These are phyloP conservation scores for Pterocles gutturalis DNA, from an alignment of 2,113 vertebrate genomes.

Conservation along the genomic window DNA sequence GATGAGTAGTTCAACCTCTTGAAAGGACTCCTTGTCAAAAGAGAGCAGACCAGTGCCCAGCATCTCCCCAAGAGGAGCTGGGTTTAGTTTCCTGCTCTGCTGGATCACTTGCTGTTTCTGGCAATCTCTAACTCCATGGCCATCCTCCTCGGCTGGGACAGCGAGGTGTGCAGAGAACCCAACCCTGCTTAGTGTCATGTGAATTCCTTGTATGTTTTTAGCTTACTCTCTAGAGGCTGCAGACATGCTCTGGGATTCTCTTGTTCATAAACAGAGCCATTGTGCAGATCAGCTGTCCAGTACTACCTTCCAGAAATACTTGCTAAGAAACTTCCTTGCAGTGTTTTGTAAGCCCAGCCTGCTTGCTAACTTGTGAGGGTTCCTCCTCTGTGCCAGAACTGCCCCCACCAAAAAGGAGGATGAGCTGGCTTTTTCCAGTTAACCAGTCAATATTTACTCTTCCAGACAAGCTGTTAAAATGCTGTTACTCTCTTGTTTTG, in stretches of 20 bases:
- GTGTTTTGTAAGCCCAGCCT: neutral
- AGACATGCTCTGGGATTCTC: neutral
- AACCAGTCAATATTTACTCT: slow-evolving; percentile 48
- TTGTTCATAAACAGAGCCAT: neutral
- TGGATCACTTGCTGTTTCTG: neutral
- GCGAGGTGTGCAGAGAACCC: neutral
- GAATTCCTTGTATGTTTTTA: neutral
- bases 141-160: neutral
- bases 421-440: slow-evolving; percentile 20
- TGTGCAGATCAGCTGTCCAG: neutral
- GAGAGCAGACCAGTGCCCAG: neutral
- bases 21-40: neutral
- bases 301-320: neutral
- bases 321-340: neutral
- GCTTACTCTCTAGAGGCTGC: neutral
- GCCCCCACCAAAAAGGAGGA: neutral
- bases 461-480: slow-evolving; percentile 25
- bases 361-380: neutral
- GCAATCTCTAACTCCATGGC: neutral
- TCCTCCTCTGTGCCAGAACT: neutral
- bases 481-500: slow-evolving; percentile 4
- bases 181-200: neutral
- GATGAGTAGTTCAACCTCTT: neutral
- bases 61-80: neutral
- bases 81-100: neutral